Evolutionary conservation across 2,797 vertebrate genomes (phyloP).

Genomic region (Triplophysa bombifrons): DNA sequence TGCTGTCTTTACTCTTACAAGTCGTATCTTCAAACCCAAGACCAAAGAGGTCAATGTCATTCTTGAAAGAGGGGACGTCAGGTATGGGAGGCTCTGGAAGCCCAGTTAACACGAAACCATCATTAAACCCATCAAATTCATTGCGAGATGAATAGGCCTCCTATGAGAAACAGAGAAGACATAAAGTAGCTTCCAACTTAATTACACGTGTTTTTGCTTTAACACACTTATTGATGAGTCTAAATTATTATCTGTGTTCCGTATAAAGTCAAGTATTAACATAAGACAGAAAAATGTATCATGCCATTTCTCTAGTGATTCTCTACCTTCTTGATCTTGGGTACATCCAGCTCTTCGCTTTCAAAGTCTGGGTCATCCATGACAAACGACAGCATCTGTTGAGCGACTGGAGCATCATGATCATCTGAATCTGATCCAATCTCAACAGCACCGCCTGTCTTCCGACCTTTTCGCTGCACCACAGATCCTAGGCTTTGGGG

Average conservation of each 20-base stretch:
- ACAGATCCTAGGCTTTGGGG: slow-evolving; percentile 53
- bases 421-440: slow-evolving; percentile 75
- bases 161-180: slow-evolving; percentile 59
- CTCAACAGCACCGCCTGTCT: slow-evolving; percentile 60
- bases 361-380: slow-evolving; percentile 88
- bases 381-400: slow-evolving; percentile 84
- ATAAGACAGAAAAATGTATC: background rate
- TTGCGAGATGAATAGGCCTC: slow-evolving; percentile 75
- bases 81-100: slow-evolving; percentile 59
- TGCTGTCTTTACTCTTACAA: slow-evolving; percentile 70
- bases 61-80: slow-evolving; percentile 65
- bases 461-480: slow-evolving; percentile 45
- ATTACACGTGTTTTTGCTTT: no score
- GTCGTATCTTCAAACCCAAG: slow-evolving; percentile 72
- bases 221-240: no score
- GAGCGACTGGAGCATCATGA: slow-evolving; percentile 76
- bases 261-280: no score
- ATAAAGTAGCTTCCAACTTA: background rate
- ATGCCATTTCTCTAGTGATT: no score
- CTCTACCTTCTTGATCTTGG: slow-evolving; percentile 65
- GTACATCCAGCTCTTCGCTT: slow-evolving; percentile 73
- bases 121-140: slow-evolving; percentile 76
- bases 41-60: slow-evolving; percentile 78
- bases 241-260: no score
- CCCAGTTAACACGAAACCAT: slow-evolving; percentile 64